Percentiles rank a stretch among this genome's conserved stretches.
Conservation (phyloP, 2,797 vertebrate species). For the Siniperca scherzeri region DNA sequence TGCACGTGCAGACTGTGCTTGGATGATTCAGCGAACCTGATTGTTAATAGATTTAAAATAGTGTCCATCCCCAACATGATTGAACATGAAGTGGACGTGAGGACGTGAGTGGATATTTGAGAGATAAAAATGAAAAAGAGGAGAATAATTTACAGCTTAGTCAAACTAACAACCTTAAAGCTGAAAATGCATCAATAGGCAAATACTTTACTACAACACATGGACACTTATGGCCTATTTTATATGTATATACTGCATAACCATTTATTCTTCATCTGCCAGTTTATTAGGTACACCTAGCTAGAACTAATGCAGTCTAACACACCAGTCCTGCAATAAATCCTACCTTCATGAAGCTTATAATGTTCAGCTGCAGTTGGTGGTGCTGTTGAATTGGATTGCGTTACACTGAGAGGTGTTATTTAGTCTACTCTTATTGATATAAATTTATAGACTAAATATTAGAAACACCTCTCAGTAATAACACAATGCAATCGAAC, state of each 20-base stretch:
- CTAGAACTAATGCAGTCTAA: neutral
- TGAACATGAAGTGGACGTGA: neutral
- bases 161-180: neutral
- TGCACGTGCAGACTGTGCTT: constrained; percentile 28
- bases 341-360: neutral
- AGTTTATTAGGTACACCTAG: neutral
- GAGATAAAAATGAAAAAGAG: neutral
- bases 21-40: constrained; percentile 4
- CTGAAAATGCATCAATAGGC: neutral
- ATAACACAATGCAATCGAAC: neutral
- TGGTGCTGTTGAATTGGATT: no score
- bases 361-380: neutral
- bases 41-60: neutral
- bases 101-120: neutral
- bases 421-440: neutral
- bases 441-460: neutral
- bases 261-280: neutral
- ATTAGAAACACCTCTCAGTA: neutral
- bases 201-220: neutral
- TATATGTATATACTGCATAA: neutral
- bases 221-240: neutral
- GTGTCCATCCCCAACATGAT: neutral
- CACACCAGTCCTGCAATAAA: neutral
- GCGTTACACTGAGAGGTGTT: neutral
- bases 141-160: neutral